phyloP scores from a whole-genome alignment of 2,113 vertebrate species.

The Leucopsar rothschildi region DNA sequence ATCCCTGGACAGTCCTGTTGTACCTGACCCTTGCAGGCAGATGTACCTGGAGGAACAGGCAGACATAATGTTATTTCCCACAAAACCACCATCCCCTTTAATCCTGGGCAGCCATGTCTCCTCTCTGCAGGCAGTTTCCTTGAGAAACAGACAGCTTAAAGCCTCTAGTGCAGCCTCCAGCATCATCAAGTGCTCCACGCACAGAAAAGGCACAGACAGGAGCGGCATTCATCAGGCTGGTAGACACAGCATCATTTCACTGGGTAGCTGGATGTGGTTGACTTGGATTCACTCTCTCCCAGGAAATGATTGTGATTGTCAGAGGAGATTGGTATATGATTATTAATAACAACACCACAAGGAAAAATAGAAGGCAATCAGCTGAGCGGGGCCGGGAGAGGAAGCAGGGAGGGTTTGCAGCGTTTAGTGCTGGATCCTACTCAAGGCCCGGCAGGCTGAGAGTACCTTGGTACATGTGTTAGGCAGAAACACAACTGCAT shows the following conservation, averaged over 20 bases:
- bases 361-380: constrained; percentile 60
- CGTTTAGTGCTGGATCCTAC: neutral
- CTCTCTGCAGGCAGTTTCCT: neutral
- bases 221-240: constrained; percentile 29
- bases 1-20: neutral
- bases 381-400: neutral
- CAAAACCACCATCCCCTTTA: neutral
- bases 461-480: neutral
- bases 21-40: neutral
- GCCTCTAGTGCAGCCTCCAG: neutral
- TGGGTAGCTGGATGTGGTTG: constrained; percentile 32
- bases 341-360: constrained; percentile 58
- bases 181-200: neutral
- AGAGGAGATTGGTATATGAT: constrained; percentile 46
- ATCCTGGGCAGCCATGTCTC: neutral
- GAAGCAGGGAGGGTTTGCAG: constrained; percentile 31
- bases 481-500: neutral
- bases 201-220: neutral
- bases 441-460: neutral
- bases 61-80: neutral
- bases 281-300: constrained; percentile 46
- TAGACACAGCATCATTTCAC: neutral
- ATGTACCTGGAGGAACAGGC: neutral
- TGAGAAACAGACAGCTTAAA: neutral
- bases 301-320: constrained; percentile 55